Evolutionary conservation across 2,113 vertebrate genomes (phyloP), one percentile per base, ranked within the genome.

Genomic region (Psammodynastes pulverulentus): DNA sequence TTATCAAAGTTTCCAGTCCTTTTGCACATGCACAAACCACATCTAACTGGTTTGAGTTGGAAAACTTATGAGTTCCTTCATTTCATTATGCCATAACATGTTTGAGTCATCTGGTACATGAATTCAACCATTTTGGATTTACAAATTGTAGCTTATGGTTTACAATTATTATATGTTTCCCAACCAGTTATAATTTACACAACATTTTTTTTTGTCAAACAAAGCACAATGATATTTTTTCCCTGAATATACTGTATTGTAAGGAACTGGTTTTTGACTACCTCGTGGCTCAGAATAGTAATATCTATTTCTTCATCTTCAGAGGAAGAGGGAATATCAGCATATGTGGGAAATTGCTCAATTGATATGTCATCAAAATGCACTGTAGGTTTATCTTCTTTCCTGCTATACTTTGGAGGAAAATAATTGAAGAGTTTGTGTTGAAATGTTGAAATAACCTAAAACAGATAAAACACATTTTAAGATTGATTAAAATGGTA

Each of bases 401-500:
- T 95, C 48, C 97, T 98, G 0, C 97, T 58, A 13, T 98, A 88
- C 92, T 97, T 97, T 1, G 97, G 96, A 34, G 96, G 92, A 88
- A 97, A 96, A 95, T 94, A 96, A 87, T 96, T 97, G 67, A 97
- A 95, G 15, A 88, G 95, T 92, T 97, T 97, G 43, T 97, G 97
- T 43, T 97, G 97, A 86, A 98, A 97, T 93, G 98, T 97, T 95
- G 98, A 98, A 93, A 98, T 96, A 93, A 99, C 98, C 98, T 99
- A 84, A 58, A 96, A 95, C 17, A 62, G 12, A 67, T 10, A 67
- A 43, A 79, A 79, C 34, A 79, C 34, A 43, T 39, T 79, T 39
- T 79, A 79, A 79, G 34, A 79, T 39, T 34, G 34, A 7, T n/a
- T 67, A 62, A 92, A 67, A 67, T 26, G 3, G 13, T 39, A 72